Conservation (phyloP, 2,888 invertebrate species). For the Amblyteles armatorius region DNA sequence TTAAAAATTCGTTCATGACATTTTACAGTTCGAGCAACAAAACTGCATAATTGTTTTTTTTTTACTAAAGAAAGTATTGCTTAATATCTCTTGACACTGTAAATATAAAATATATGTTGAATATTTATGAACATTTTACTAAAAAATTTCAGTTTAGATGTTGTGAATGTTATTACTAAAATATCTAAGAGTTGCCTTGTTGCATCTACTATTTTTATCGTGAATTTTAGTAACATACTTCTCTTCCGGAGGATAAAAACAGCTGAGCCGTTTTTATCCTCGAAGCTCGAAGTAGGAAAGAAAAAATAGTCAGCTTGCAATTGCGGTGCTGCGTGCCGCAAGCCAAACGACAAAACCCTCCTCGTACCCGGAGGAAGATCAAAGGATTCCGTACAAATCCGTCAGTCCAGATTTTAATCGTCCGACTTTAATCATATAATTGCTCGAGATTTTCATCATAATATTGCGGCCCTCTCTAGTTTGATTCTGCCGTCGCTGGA, state of each 20-base stretch:
- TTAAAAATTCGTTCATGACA: neutral
- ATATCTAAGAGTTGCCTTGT: neutral
- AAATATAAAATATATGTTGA: too few relatives aligned
- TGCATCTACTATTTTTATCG: neutral
- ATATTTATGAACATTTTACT: too few relatives aligned
- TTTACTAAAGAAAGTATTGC: too few relatives aligned
- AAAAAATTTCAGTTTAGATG: too few relatives aligned
- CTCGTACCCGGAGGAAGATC: slow-evolving; percentile 15
- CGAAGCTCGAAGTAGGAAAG: neutral
- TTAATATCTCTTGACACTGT: too few relatives aligned
- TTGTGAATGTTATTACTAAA: too few relatives aligned
- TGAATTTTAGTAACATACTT: too few relatives aligned
- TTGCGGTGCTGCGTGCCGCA: neutral
- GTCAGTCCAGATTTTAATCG: slow-evolving; percentile 22
- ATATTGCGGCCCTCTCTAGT: neutral
- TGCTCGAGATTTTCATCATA: slow-evolving; percentile 25
- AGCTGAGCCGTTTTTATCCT: neutral
- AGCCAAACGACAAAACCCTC: slow-evolving; percentile 23
- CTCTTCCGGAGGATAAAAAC: too few relatives aligned
- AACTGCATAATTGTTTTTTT: too few relatives aligned
- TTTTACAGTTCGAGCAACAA: neutral
- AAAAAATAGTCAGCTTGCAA: neutral
- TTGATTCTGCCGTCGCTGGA: slow-evolving; percentile 12
- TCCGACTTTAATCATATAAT: slow-evolving; percentile 55
- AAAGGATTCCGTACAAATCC: slow-evolving; percentile 41